Percentiles rank a stretch among this genome's conserved stretches.
Evolutionary conservation across 1,140 invertebrate species (phyloP).

Genomic region (Leptinotarsa lineolata): DNA sequence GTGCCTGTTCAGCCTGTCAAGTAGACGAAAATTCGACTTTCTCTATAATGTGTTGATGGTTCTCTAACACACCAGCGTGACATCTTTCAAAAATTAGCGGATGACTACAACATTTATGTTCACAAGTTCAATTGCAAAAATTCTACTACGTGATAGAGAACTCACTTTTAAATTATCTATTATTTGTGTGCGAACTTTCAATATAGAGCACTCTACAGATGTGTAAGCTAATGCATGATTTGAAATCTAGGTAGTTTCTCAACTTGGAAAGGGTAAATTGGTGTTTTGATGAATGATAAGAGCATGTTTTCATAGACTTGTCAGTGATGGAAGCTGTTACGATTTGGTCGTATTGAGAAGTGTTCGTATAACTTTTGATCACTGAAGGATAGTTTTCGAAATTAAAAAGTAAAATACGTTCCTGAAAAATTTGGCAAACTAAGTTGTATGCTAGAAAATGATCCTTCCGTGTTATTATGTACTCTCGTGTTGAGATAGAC

Average conservation of each 20-base stretch:
- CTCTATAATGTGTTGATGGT: background rate
- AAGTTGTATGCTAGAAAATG: background rate
- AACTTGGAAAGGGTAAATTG: constrained; percentile 18
- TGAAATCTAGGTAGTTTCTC: constrained; percentile 22
- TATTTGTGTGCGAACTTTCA: constrained; percentile 5
- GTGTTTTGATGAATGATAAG: constrained; percentile 41
- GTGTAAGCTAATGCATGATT: constrained; percentile 45
- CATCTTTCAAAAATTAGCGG: background rate
- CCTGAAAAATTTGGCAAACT: no score
- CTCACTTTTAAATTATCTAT: background rate
- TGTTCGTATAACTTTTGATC: background rate
- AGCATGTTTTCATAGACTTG: constrained; percentile 33
- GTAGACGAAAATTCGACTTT: constrained; percentile 19
- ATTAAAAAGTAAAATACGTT: no score
- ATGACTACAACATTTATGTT: background rate
- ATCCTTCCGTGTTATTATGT: background rate
- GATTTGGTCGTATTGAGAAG: background rate
- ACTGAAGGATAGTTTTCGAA: background rate
- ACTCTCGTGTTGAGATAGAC: constrained; percentile 5
- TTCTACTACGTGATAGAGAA: constrained; percentile 15
- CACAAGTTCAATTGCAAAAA: background rate
- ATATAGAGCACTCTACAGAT: constrained; percentile 52
- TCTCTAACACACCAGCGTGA: background rate
- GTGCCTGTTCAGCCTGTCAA: constrained; percentile 49
- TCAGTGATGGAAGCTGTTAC: no score